phyloP scores from a whole-genome alignment of 2,888 invertebrate species.

The Pristionchus fissidentatus region DNA sequence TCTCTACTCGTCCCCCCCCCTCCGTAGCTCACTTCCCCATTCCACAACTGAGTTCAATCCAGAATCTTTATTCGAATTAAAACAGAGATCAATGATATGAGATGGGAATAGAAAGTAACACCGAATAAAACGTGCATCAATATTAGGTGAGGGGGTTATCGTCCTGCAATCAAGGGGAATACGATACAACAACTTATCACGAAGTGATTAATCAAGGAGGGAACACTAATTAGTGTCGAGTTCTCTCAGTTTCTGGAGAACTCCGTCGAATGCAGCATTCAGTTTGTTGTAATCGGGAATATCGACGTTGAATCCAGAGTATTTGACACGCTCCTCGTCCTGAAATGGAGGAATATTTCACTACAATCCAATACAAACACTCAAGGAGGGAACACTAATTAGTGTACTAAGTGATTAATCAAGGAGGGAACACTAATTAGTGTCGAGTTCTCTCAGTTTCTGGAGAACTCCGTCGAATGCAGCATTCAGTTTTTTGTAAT shows the following conservation, averaged over 20 bases:
- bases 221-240: slow-evolving; percentile 1
- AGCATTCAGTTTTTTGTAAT: slow-evolving; percentile 27
- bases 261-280: slow-evolving; percentile 28
- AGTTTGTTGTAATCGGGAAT: background rate
- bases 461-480: slow-evolving; percentile 21
- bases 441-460: slow-evolving; percentile 15
- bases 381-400: no score
- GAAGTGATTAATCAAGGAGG: background rate
- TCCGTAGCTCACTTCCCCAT: no score
- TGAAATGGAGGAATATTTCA: slow-evolving; percentile 50
- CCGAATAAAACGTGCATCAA: slow-evolving; percentile 7
- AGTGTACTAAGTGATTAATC: background rate
- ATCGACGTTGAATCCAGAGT: slow-evolving; percentile 55
- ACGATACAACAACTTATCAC: no score
- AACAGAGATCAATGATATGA: slow-evolving; percentile 10
- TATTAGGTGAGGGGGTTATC: no score
- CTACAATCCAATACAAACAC: background rate
- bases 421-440: background rate
- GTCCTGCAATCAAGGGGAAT: no score
- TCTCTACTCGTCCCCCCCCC: background rate
- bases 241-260: slow-evolving; percentile 8
- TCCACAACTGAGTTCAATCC: background rate
- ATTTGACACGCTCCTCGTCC: slow-evolving; percentile 64
- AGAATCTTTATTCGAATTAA: slow-evolving; percentile 15
- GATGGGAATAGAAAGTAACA: background rate